Evolutionary conservation across 2,888 invertebrate genomes (phyloP), one percentile per base, ranked within the genome.

Genomic region (Griposia aprilina): DNA sequence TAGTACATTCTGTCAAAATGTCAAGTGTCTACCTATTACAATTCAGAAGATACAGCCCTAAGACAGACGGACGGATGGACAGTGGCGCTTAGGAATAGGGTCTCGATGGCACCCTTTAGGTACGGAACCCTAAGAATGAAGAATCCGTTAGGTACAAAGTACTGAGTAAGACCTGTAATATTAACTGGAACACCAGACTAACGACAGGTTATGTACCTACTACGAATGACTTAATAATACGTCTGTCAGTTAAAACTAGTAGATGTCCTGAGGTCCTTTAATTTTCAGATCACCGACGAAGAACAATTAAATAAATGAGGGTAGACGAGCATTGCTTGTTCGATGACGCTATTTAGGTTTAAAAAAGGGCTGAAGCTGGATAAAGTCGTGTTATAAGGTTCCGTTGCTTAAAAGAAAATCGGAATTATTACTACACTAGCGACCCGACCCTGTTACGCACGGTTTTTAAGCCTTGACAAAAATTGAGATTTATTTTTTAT

Each of bases 221-320:
- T 26, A 36, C 55, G 57, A 67, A 62, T 41, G 62, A 68, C 55
- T 73, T 87, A 87, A 87, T 85, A 48, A 83, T 74, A 81, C 36
- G 71, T 70, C 77, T 63, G 63, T 41, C 55, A 45, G 36, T 26
- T 45, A 20, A 30, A 71, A 71, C 48, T 48, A 50, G 60, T 57
- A 13, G 15, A 10, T 41, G 57, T 30, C 45, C 36, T 0, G 26
- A 60, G 66, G 66, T 67, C 84, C 81, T 84, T 71, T 77, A 77
- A 84, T 81, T 60, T 52, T 7, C 36, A 74, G 72, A 83, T 80
- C 65, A 59, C 71, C 79, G 76, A 26, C 63, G 62, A 76, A 26
- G 66, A 60, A 65, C 77, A 83, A 80, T 75, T 83, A 74, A 71
- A 74, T 65, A 65, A 77, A 81, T 84, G 59, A 62, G 17, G 17